Base-by-base conservation (phyloP, 2,113 vertebrate species). In the Sorex fumeus region DNA sequence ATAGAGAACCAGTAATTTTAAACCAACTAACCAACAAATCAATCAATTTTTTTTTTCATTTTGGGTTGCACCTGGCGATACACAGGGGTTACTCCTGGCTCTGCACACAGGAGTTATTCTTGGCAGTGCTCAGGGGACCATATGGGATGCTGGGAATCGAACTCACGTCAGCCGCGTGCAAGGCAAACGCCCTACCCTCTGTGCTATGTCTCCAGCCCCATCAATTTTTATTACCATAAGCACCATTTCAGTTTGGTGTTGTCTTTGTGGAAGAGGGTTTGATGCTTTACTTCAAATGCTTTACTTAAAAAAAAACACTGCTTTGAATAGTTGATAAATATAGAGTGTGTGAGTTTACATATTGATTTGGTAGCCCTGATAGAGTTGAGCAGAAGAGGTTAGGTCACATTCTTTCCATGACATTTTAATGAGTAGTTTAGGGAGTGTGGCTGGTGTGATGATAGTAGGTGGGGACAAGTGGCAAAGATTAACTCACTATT, bases 401-500 rank as follows among this genome's bases (percentile, higher is more conserved):
- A 76, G 84, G 87, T 96, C 90, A 93, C 91, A 93, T 95, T 95
- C 94, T 75, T 93, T 91, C 91, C 34, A 8, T 76, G 96, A 96
- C 94, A 92, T 90, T 95, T 95, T 97, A 95, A 94, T 92, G 94
- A 95, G 94, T 84, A 79, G 77, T 89, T 94, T 94, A 91, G 87
- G 94, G 94, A 96, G 95, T 95, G 76, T 72, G 84, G 72, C 64
- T 75, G 71, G 86, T 10, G 47, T 92, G 94, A 92, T 91, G 93
- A 93, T 67, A 72, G 87, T 83, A 87, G 95, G 93, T 91, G 88
- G 95, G 86, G 80, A 96, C 93, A 84, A 94, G 95, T 45, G 84
- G 91, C 92, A 94, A 86, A 94, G 92, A 94, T 87, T 88, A 95
- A 84, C 92, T 94, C 88, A 64, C 87, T 74, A 30, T 83, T 85